Conservation (phyloP, 1,140 invertebrate species). For the Dysdera silvatica region DNA sequence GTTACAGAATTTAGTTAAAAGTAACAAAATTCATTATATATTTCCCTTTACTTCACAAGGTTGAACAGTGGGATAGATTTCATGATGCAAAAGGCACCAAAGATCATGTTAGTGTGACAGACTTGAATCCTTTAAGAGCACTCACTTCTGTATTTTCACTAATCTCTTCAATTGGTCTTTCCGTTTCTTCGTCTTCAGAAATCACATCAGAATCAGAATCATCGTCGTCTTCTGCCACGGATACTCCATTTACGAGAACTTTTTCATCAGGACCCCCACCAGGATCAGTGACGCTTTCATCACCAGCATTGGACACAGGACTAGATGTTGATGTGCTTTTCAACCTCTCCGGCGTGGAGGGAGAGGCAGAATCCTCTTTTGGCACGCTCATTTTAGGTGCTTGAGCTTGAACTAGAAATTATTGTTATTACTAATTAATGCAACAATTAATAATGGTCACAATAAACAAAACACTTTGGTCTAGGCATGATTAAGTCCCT, state of each 20-base stretch:
- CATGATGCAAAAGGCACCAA: no score
- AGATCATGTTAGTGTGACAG: no score
- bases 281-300: constrained; percentile 39
- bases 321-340: constrained; percentile 9
- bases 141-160: no score
- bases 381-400: not conserved
- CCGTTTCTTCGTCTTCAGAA: constrained; percentile 49
- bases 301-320: constrained; percentile 17
- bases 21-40: no score
- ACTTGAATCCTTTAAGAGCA: no score
- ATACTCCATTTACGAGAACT: constrained; percentile 31
- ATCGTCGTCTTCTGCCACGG: constrained; percentile 44
- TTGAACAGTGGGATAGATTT: no score
- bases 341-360: constrained; percentile 3
- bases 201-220: constrained; percentile 61
- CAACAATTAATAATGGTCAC: no score
- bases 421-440: no score
- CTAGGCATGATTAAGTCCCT: no score
- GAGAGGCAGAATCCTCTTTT: not conserved
- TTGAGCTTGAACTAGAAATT: constrained; percentile 2
- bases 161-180: constrained; percentile 42
- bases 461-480: no score
- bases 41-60: no score
- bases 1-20: no score
- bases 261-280: constrained; percentile 39